These are phyloP conservation scores for Pterocles orientalis DNA, from an alignment of 2,113 vertebrate species.

Conservation along the genomic window DNA sequence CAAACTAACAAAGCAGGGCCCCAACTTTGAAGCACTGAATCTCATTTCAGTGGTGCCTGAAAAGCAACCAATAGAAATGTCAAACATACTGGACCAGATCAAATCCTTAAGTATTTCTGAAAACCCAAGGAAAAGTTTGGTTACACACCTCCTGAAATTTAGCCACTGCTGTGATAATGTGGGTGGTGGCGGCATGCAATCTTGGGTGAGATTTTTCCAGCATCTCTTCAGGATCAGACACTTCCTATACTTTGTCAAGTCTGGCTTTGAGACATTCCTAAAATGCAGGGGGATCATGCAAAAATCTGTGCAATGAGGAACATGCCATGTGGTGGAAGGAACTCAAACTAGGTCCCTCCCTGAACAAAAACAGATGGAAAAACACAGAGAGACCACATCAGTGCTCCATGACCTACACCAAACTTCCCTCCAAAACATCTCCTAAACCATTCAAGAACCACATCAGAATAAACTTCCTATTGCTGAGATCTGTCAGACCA, in stretches of 20 bases:
- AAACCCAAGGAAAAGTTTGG: background rate
- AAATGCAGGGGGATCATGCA: slow-evolving; percentile 39
- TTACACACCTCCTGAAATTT: background rate
- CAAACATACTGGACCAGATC: background rate
- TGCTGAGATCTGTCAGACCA: slow-evolving; percentile 58
- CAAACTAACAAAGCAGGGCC: background rate
- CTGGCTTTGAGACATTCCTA: slow-evolving; percentile 54
- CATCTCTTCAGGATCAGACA: slow-evolving; percentile 31
- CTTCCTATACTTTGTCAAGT: slow-evolving; percentile 42
- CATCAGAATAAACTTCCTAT: slow-evolving; percentile 73
- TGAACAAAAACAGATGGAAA: slow-evolving; percentile 74
- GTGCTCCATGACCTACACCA: slow-evolving; percentile 55
- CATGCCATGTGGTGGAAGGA: slow-evolving; percentile 48
- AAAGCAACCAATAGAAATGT: background rate
- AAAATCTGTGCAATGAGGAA: slow-evolving; percentile 63
- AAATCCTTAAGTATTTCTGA: background rate
- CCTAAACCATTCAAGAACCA: slow-evolving; percentile 60
- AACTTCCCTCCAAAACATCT: slow-evolving; percentile 61
- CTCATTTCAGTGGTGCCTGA: background rate
- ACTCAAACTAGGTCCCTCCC: slow-evolving; percentile 56
- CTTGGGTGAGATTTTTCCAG: slow-evolving; percentile 25
- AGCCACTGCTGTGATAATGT: background rate
- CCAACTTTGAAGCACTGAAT: background rate
- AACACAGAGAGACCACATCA: slow-evolving; percentile 72
- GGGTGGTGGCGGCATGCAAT: background rate